Evolutionary conservation across 2,113 vertebrate species (phyloP).

Genomic region (Cyprinus carpio): DNA sequence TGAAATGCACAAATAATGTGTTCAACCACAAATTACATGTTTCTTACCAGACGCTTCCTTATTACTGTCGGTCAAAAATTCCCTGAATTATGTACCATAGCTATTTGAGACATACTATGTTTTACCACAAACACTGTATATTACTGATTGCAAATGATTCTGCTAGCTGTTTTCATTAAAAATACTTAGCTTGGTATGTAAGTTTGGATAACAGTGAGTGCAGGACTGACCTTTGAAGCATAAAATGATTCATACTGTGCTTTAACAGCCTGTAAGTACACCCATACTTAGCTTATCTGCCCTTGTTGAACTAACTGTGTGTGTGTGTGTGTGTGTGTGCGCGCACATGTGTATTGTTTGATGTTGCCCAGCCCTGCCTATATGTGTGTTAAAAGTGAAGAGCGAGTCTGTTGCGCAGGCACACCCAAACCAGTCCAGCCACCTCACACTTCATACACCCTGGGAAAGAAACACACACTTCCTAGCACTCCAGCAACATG

Average conservation of each 20-base stretch:
- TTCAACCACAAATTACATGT: slow-evolving; percentile 3
- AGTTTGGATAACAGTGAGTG: neutral
- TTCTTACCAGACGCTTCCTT: neutral
- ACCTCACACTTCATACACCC: slow-evolving; percentile 44
- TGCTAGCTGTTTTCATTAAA: neutral
- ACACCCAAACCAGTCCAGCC: slow-evolving; percentile 53
- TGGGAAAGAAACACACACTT: slow-evolving; percentile 34
- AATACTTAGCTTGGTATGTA: neutral
- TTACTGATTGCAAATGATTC: neutral
- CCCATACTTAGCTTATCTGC: slow-evolving; percentile 5
- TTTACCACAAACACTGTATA: neutral
- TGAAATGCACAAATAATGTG: neutral
- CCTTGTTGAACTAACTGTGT: neutral
- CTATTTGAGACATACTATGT: neutral
- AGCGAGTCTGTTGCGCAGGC: slow-evolving; percentile 40
- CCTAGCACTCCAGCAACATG: neutral
- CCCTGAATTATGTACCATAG: neutral
- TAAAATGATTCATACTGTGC: neutral
- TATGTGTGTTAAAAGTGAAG: slow-evolving; percentile 66
- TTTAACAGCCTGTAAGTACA: slow-evolving; percentile 5
- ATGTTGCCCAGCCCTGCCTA: slow-evolving; percentile 35
- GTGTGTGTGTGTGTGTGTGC: slow-evolving; percentile 30
- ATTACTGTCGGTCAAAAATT: neutral
- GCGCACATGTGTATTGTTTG: slow-evolving; percentile 35
- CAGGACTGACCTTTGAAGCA: slow-evolving; percentile 12